Percentiles rank a stretch among this genome's conserved stretches.
phyloP scores from a whole-genome alignment of 2,888 invertebrate genomes.

The Amblyteles armatorius region DNA sequence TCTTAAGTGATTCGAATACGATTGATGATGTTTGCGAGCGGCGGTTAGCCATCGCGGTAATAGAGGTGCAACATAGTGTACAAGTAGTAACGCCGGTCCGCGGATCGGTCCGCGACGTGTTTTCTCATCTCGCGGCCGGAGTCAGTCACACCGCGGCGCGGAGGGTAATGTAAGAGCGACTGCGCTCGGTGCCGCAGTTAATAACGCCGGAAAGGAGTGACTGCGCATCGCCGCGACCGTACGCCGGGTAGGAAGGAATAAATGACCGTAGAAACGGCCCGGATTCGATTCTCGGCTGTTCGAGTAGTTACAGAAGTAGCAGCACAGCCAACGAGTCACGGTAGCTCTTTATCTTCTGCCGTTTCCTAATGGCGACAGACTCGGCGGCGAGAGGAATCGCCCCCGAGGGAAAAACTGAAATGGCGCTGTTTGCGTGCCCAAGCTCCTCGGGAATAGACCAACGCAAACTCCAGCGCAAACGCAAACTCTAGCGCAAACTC shows the following conservation, averaged over 20 bases:
- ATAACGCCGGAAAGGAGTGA: constrained; percentile 42
- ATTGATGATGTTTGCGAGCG: constrained; percentile 7
- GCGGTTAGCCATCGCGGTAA: constrained; percentile 18
- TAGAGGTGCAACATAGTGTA: constrained; percentile 11
- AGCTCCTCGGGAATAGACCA: background rate
- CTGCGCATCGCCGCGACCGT: constrained; percentile 13
- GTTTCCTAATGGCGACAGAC: background rate
- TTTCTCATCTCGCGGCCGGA: constrained; percentile 24
- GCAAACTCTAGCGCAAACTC: no score
- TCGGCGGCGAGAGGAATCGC: background rate
- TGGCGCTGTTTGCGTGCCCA: background rate
- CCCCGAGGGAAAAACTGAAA: background rate
- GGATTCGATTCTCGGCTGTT: constrained; percentile 32
- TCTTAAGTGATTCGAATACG: constrained; percentile 10
- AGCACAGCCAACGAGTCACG: background rate
- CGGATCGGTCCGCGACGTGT: constrained; percentile 8
- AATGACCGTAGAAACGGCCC: constrained; percentile 35
- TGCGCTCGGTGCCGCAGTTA: constrained; percentile 18
- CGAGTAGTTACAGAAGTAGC: background rate
- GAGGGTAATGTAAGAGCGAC: constrained; percentile 2
- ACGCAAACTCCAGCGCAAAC: background rate
- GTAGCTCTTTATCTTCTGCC: constrained; percentile 1
- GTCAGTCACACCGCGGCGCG: constrained; percentile 4
- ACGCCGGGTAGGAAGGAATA: constrained; percentile 6
- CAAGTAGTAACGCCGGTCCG: background rate